Base-by-base conservation (phyloP, 2,888 invertebrate species). In the Gari tellinella region DNA sequence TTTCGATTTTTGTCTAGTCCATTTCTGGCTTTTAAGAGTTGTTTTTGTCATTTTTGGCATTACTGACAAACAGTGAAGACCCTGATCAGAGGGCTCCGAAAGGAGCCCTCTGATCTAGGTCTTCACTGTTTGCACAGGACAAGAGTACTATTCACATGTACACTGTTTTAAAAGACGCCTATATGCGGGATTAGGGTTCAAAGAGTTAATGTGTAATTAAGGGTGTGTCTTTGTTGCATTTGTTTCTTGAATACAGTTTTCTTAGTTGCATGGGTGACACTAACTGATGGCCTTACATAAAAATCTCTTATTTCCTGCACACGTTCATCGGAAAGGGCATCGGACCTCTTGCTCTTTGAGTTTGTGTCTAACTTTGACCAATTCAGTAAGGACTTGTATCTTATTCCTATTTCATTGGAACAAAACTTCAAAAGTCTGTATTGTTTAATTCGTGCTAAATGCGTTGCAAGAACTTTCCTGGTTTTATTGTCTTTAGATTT, bases 141-240 rank as follows among this genome's bases (percentile, higher is more conserved):
- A n/a, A n/a, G n/a, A n/a, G n/a, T n/a, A n/a, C n/a, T n/a, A n/a
- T n/a, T n/a, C n/a, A n/a, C n/a, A n/a, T n/a, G n/a, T n/a, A n/a
- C n/a, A n/a, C n/a, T n/a, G n/a, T n/a, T n/a, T n/a, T n/a, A n/a
- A n/a, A n/a, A n/a, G n/a, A n/a, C n/a, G n/a, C n/a, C n/a, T n/a
- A n/a, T n/a, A n/a, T n/a, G n/a, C n/a, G n/a, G n/a, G n/a, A n/a
- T n/a, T n/a, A n/a, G n/a, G n/a, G n/a, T n/a, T n/a, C n/a, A n/a
- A n/a, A n/a, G n/a, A n/a, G n/a, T 26, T 15, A 48, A 38, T 17
- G 64, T 65, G n/a, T 23, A 26, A 38, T 65, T 56, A 25, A 49
- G 15, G 14, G 64, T 65, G 15, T 56, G 64, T 49, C 48, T 65
- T 31, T 65, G 64, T 12, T 8, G 26, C 45, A 40, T 65, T 25